These are phyloP conservation scores for Strigamia transsilvanica DNA, from an alignment of 2,888 invertebrate species.

Conservation along the genomic window DNA sequence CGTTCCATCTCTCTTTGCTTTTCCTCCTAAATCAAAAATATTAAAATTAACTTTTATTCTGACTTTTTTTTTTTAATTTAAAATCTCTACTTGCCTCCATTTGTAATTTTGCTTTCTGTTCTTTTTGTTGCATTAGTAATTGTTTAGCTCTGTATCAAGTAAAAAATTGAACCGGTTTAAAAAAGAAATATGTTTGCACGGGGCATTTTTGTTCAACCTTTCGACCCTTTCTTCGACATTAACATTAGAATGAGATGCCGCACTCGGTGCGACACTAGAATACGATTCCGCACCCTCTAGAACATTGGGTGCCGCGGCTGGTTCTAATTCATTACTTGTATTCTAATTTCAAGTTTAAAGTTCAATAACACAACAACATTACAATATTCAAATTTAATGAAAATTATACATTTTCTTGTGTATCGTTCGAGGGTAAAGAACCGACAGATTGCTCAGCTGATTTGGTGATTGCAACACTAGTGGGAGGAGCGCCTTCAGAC, in stretches of 20 bases:
- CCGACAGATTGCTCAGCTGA: too few species aligned
- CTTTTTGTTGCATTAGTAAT: constrained; percentile 46
- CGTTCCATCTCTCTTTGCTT: constrained; percentile 75
- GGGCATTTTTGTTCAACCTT: not conserved
- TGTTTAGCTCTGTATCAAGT: constrained; percentile 60
- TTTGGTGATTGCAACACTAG: too few species aligned
- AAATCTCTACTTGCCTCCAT: constrained; percentile 68
- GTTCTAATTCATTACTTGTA: not conserved
- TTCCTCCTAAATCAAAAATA: constrained; percentile 60
- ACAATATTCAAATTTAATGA: not conserved
- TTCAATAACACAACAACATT: not conserved
- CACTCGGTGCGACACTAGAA: not conserved
- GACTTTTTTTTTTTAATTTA: not conserved
- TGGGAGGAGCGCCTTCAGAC: too few species aligned
- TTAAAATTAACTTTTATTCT: constrained; percentile 1
- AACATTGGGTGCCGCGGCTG: not conserved
- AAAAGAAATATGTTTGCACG: not conserved
- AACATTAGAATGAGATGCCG: not conserved
- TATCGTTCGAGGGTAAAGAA: not conserved
- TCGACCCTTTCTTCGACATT: not conserved
- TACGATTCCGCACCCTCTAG: not conserved
- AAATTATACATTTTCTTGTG: not conserved
- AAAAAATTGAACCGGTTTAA: not conserved
- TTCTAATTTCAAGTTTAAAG: not conserved
- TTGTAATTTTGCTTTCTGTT: constrained; percentile 69